Evolutionary conservation across 2,888 invertebrate species (phyloP), one percentile per base, ranked within the genome.

Genomic region (Agrotis puta): DNA sequence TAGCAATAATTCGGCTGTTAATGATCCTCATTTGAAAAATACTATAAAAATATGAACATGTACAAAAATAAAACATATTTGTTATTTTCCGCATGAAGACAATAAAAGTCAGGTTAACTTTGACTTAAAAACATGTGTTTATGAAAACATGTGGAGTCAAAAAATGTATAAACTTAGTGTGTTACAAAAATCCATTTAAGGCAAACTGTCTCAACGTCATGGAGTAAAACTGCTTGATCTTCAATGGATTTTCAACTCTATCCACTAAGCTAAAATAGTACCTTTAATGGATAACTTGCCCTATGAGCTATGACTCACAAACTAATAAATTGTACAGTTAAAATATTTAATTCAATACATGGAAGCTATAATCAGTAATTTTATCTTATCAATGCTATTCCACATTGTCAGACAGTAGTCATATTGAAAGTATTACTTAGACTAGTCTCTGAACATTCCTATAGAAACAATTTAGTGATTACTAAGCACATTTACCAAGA

Each of bases 401-500:
- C 63, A 65, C 47, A 62, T 33, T 50, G 67, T 70, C 58, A 58
- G 47, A 48, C 70, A 70, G 74, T 74, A 79, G 70, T 62, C 58
- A 66, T 70, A 39, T 57, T 70, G 63, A 74, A 74, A 64, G 70
- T 74, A 68, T 64, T 66, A 66, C 53, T 68, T 62, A 13, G 58
- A 54, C 63, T 63, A 82, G 57, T 71, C 78, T 75, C 79, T 66
- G 74, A 82, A 79, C 65, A 72, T 70, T 70, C 57, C 70, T 59
- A 47, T 3, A 53, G 56, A 65, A 62, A 72, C 71, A 81, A 82
- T 84, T 74, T 62, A 77, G 77, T 85, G 82, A 82, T 88, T 86
- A 85, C 82, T 83, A 83, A 82, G 86, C 88, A 89, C 85, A 88
- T 87, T 89, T 87, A 85, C 79, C 72, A 83, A 85, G 83, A 77